These are phyloP conservation scores for Lacerta viridis DNA, from an alignment of 2,797 vertebrate species.

Conservation along the genomic window DNA sequence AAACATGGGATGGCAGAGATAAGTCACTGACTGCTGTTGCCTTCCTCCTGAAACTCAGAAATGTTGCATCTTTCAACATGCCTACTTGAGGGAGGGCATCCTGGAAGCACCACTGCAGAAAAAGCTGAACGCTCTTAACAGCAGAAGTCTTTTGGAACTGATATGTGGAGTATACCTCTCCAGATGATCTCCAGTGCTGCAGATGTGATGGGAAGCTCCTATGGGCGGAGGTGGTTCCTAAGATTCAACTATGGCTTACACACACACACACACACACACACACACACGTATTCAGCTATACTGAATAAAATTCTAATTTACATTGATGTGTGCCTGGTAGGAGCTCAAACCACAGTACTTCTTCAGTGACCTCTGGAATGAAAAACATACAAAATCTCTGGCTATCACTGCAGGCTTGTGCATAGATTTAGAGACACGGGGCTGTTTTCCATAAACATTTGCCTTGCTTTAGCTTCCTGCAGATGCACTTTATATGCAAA, in stretches of 20 bases:
- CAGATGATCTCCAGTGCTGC: neutral
- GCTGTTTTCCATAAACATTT: conserved; percentile 73
- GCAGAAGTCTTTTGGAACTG: neutral
- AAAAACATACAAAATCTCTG: conserved; percentile 56
- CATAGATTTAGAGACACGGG: conserved; percentile 39
- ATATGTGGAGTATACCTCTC: neutral
- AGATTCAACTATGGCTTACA: neutral
- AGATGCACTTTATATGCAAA: conserved; percentile 69
- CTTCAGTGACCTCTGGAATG: conserved; percentile 54
- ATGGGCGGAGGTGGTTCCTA: neutral
- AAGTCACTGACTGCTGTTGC: neutral
- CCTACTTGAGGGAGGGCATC: neutral
- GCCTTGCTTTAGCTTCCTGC: conserved; percentile 71
- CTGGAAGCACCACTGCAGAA: neutral
- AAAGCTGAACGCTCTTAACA: neutral
- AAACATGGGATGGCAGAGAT: neutral
- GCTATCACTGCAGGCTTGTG: conserved; percentile 52
- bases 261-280: no score
- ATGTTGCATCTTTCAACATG: neutral
- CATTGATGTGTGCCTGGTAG: conserved; percentile 59
- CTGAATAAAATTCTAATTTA: conserved; percentile 24
- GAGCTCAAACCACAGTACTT: conserved; percentile 52
- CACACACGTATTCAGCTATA: neutral
- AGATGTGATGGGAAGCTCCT: neutral
- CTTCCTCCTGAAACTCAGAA: neutral